These are phyloP conservation scores for Salarias fasciatus DNA, from an alignment of 2,797 vertebrate genomes.

Conservation along the genomic window DNA sequence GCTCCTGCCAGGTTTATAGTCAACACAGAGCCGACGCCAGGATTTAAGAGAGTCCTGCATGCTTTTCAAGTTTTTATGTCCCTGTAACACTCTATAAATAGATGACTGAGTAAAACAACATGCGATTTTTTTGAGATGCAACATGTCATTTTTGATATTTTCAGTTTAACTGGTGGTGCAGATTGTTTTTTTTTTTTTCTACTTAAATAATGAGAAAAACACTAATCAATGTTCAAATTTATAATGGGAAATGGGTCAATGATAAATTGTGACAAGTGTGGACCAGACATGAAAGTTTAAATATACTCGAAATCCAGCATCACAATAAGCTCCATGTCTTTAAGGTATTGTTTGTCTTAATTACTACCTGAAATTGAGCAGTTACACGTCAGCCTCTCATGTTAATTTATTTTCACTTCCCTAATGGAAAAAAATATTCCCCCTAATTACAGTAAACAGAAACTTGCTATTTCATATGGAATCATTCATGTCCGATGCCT, in stretches of 20 bases:
- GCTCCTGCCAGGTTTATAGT: conserved; percentile 79
- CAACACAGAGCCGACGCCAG: conserved; percentile 66
- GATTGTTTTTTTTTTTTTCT: too few relatives aligned
- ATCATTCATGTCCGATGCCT: conserved; percentile 87
- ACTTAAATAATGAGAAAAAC: too few relatives aligned
- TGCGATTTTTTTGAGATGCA: conserved; percentile 24
- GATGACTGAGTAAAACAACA: conserved; percentile 50
- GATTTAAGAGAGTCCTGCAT: conserved; percentile 75
- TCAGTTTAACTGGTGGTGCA: too few relatives aligned
- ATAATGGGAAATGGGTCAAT: too few relatives aligned
- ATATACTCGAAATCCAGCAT: background rate
- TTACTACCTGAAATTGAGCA: conserved; percentile 31
- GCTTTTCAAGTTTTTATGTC: conserved; percentile 74
- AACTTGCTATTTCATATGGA: conserved; percentile 89
- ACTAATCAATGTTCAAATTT: too few relatives aligned
- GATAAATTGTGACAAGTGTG: too few relatives aligned
- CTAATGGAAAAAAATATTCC: conserved; percentile 85
- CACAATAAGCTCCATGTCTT: background rate
- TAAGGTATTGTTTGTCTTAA: conserved; percentile 13
- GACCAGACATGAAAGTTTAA: too few relatives aligned
- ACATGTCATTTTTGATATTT: too few relatives aligned
- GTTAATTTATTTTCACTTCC: conserved; percentile 87
- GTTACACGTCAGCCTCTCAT: conserved; percentile 70
- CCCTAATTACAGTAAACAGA: conserved; percentile 87
- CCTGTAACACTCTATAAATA: conserved; percentile 69